Conservation (phyloP, 2,797 vertebrate species). For the Sebastes goodei region DNA sequence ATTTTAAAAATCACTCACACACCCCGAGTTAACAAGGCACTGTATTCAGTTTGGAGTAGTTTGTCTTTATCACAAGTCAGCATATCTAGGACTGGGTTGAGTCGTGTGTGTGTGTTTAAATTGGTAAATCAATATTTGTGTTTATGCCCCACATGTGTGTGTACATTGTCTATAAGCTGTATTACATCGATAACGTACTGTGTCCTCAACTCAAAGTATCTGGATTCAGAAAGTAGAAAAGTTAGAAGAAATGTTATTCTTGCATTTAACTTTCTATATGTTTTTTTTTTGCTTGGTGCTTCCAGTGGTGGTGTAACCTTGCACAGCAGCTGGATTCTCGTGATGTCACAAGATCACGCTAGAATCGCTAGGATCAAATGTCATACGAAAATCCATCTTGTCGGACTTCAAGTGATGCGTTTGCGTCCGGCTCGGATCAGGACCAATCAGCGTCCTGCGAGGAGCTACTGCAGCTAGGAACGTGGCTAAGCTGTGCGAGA, state of each 20-base stretch:
- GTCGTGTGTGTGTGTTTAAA: background rate
- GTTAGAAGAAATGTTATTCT: background rate
- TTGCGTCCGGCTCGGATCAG: no score
- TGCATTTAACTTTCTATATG: background rate
- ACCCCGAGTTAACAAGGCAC: background rate
- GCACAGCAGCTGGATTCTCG: rapidly evolving
- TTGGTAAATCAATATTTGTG: background rate
- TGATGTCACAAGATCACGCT: no score
- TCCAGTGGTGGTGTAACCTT: rapidly evolving
- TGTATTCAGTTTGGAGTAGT: background rate
- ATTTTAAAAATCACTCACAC: background rate
- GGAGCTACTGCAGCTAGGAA: no score
- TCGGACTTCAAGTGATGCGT: no score
- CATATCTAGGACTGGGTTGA: background rate
- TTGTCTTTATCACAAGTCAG: constrained; percentile 12
- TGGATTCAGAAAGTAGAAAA: background rate
- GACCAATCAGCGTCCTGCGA: no score
- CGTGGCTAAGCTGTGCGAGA: no score
- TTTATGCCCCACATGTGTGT: background rate
- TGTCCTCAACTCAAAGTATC: background rate
- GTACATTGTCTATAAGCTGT: background rate
- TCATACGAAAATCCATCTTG: no score
- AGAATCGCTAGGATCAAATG: no score
- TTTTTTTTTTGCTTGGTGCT: background rate
- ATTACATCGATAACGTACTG: background rate